Base-by-base conservation (phyloP, 2,888 invertebrate genomes). In the Tinea trinotella region DNA sequence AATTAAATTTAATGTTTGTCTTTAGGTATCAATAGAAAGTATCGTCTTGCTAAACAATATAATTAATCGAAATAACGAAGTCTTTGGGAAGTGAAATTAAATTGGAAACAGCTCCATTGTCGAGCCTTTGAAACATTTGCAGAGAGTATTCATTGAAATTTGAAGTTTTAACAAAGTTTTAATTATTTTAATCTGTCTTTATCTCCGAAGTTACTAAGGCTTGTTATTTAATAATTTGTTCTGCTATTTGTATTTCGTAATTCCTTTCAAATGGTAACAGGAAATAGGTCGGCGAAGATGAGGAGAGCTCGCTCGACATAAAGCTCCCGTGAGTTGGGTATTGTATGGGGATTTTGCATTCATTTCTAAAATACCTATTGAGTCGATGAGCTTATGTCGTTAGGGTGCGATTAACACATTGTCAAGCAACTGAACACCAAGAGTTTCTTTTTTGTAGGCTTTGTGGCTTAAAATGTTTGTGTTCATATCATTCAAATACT, bases 161-260 rank as follows among this genome's bases (percentile, higher is more conserved):
- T 40, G 2, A 40, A 40, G 40, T 40, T 40, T 12, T 15, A 40
- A 40, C 40, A 4, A 40, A 40, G 40, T 40, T 40, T 12, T 40
- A 40, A 40, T 40, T 40, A 40, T 40, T 40, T 40, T 40, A 40
- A 40, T 40, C 40, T 40, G 13, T 15, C 40, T 15, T 40, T 15
- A 40, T 40, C 40, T 40, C 13, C 13, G 13, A 13, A 15, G 13
- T 15, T 40, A 15, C 1, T 40, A 15, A 40, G 7, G 40, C 40
- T 40, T 40, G 40, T 40, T 40, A 40, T 2, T 12, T 40, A 4
- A 40, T 40, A 40, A 40, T 40, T 40, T 40, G 40, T 40, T 12
- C 12, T 35, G 35, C 10, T 35, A 40, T 24, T 24, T 24, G 24
- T 24, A 24, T 13, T 12, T 13, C 12, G 40, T 40, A 40, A 40